phyloP scores from a whole-genome alignment of 1,140 invertebrate species.

The Drosophila novamexicana region DNA sequence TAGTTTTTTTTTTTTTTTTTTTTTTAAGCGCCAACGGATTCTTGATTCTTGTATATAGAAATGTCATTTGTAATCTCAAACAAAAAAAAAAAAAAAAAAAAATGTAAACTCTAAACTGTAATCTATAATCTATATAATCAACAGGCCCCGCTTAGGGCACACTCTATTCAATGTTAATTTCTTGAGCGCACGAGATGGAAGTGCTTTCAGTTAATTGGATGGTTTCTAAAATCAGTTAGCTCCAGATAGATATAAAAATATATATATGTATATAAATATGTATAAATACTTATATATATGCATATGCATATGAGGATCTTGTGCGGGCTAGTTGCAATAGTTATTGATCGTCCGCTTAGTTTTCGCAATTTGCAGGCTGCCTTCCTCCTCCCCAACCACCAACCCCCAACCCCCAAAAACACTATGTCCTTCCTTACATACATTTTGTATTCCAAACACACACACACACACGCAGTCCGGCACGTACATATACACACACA shows the following conservation, averaged over 20 bases:
- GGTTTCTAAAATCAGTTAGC: slow-evolving; percentile 2
- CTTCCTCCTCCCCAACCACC: not conserved
- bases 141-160: slow-evolving; percentile 7
- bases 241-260: not conserved
- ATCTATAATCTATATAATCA: slow-evolving; percentile 10
- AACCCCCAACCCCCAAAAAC: not conserved
- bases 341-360: not conserved
- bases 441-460: not conserved
- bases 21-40: slow-evolving; percentile 9
- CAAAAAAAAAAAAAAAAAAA: not conserved
- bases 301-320: slow-evolving; percentile 1
- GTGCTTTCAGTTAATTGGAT: slow-evolving; percentile 6
- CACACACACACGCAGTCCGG: not conserved
- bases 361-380: not conserved
- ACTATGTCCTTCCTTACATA: not conserved
- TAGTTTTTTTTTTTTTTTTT: not conserved
- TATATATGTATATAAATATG: not conserved
- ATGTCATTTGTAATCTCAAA: slow-evolving; percentile 21
- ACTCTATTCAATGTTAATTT: slow-evolving; percentile 1
- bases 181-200: not conserved
- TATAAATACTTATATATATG: not conserved
- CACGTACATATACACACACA: not conserved
- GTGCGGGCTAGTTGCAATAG: not conserved
- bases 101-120: slow-evolving; percentile 7
- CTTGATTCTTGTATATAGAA: slow-evolving; percentile 33